Evolutionary conservation across 2,888 invertebrate genomes (phyloP).

Genomic region (Aporophyla nigra): DNA sequence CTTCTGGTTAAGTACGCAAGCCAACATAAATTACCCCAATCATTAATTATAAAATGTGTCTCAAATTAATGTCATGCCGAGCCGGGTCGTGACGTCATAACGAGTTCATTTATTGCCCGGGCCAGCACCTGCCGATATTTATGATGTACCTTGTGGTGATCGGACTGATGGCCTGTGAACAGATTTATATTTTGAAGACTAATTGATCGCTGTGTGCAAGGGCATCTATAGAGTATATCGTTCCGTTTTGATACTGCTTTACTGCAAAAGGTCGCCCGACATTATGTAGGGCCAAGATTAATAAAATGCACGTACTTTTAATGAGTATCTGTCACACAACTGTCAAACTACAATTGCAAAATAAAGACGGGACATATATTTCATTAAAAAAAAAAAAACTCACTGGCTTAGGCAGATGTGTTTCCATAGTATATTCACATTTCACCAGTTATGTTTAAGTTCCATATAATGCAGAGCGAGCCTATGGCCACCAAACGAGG

Average conservation of each 20-base stretch:
- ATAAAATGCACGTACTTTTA: neutral
- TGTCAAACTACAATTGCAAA: no score
- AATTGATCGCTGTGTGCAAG: slow-evolving; percentile 11
- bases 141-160: slow-evolving; percentile 31
- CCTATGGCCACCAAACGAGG: neutral
- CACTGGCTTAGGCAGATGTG: neutral
- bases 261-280: neutral
- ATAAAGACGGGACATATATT: neutral
- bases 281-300: neutral
- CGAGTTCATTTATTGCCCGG: slow-evolving; percentile 28
- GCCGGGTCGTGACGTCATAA: slow-evolving; percentile 35
- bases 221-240: neutral
- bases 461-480: neutral
- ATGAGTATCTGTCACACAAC: no score
- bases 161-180: slow-evolving; percentile 19
- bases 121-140: slow-evolving; percentile 34
- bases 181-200: neutral
- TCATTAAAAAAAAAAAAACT: neutral
- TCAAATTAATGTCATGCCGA: slow-evolving; percentile 27
- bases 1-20: neutral
- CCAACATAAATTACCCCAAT: neutral
- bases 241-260: neutral
- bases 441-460: neutral
- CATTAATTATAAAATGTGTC: slow-evolving; percentile 23
- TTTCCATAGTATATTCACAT: no score